Percentiles rank a stretch among this genome's conserved stretches.
Evolutionary conservation across 2,797 vertebrate species (phyloP).

Genomic region (Moxostoma hubbsi): DNA sequence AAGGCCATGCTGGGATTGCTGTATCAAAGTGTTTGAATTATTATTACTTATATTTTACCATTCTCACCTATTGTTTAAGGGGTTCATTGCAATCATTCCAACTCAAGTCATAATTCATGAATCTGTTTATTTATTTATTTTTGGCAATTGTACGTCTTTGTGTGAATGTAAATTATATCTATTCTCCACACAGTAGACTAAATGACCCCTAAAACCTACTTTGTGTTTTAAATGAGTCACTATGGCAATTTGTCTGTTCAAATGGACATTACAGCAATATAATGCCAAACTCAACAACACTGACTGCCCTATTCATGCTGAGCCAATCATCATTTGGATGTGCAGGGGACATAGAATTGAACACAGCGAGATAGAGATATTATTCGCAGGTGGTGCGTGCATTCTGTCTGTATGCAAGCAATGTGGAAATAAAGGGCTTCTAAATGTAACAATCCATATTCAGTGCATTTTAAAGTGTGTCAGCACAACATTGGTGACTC

Average conservation of each 20-base stretch:
- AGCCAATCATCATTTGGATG: conserved; percentile 41
- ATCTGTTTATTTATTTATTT: conserved; percentile 19
- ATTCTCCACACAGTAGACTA: conserved; percentile 37
- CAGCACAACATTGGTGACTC: conserved; percentile 31
- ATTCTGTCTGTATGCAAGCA: conserved; percentile 39
- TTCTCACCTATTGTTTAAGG: conserved; percentile 24
- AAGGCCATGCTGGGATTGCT: conserved; percentile 4
- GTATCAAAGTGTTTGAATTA: conserved; percentile 11
- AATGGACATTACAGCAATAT: conserved; percentile 42
- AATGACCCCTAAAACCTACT: conserved; percentile 39
- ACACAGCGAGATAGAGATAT: conserved; percentile 10
- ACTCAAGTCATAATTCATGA: conserved; percentile 23
- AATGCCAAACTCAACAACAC: conserved; percentile 46
- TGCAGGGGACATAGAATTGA: conserved; percentile 16
- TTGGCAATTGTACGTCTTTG: too few relatives aligned
- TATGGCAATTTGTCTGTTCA: conserved; percentile 39
- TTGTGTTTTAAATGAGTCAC: conserved; percentile 47
- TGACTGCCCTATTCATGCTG: conserved; percentile 35
- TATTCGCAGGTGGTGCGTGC: conserved; percentile 15
- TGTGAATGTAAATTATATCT: conserved; percentile 31
- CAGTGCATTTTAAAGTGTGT: conserved; percentile 31
- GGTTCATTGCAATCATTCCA: conserved; percentile 28
- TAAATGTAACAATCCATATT: conserved; percentile 33
- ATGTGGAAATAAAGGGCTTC: conserved; percentile 26
- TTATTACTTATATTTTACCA: conserved; percentile 10